Conservation (phyloP, 2,113 vertebrate species). For the Antechinus stuartii region DNA sequence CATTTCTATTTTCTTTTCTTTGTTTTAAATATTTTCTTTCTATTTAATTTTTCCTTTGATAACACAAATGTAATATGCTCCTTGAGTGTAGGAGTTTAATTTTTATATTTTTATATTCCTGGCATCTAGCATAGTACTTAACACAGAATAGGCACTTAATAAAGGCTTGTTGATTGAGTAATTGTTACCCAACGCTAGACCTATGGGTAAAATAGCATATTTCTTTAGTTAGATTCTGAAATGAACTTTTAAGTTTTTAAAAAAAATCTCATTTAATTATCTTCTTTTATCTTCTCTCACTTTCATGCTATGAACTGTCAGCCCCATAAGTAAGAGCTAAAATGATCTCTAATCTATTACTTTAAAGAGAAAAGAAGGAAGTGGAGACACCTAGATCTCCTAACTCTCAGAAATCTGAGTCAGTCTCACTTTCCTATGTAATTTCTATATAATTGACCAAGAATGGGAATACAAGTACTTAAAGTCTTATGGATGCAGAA, state of each 20-base stretch:
- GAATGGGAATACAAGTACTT: slow-evolving; percentile 75
- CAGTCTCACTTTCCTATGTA: slow-evolving; percentile 61
- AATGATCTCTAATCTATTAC: slow-evolving; percentile 43
- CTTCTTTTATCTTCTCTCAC: slow-evolving; percentile 56
- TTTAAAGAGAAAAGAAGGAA: slow-evolving; percentile 56
- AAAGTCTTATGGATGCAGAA: slow-evolving; percentile 79
- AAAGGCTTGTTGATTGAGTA: neutral
- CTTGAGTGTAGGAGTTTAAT: neutral
- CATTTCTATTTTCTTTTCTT: neutral
- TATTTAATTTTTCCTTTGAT: neutral
- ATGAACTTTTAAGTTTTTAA: neutral
- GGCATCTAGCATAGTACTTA: neutral
- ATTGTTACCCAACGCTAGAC: slow-evolving; percentile 4
- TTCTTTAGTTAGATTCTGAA: slow-evolving; percentile 57
- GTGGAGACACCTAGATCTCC: neutral
- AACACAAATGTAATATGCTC: neutral
- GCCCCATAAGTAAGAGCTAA: slow-evolving; percentile 7
- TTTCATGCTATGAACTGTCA: slow-evolving; percentile 61
- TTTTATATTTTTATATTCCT: slow-evolving; percentile 22
- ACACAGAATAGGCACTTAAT: neutral
- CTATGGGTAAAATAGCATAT: neutral
- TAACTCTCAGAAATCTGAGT: slow-evolving; percentile 59
- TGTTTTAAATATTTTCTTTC: neutral
- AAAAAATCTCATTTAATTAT: too few relatives aligned
- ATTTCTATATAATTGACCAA: slow-evolving; percentile 75